Evolutionary conservation across 2,888 invertebrate genomes (phyloP), one percentile per base, ranked within the genome.

Genomic region (Digitonthophagus gazella): DNA sequence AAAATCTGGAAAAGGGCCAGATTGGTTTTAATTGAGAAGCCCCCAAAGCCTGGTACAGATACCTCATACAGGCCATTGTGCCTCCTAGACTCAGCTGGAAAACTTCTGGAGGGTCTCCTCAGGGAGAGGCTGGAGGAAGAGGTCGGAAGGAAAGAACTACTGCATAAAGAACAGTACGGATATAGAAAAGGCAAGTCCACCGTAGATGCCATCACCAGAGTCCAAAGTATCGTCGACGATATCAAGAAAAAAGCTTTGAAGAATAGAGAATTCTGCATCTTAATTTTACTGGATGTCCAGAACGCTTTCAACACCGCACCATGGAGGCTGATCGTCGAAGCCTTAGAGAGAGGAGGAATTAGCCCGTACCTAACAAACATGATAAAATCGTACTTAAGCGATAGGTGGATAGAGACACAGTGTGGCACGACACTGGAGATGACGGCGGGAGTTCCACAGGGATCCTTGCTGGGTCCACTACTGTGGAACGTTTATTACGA

Each of bases 41-140:
- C 57, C 1, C 6, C n/a, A 14, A 57, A 3, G 14, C 57, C 6
- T 6, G 57, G 57, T 11, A 6, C 5, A 14, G n/a, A 6, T 6
- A 14, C 5, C 5, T 57, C 57, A 2, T 57, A 54, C 54, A 28
- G 71, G 56, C 69, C 67, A 8, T 63, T 70, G 8, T 70, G 69
- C 20, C 65, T 71, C 5, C 55, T n/a, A n/a, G n/a, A n/a, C n/a
- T n/a, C n/a, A n/a, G n/a, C n/a, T n/a, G n/a, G n/a, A n/a, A n/a
- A n/a, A 54, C 54, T 54, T n/a, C 54, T 54, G 54, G 54, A 54
- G 54, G 14, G 54, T 11, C 54, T 54, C 54, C 11, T 54, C 14
- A 54, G 14, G 11, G 14, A 54, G 1, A 54, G 54, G 54, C 14
- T 11, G 14, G 3, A 6, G 14, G 4, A 3, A 14, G n/a, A 57